Conservation (phyloP, 2,888 invertebrate species). For the Endomychus coccineus region DNA sequence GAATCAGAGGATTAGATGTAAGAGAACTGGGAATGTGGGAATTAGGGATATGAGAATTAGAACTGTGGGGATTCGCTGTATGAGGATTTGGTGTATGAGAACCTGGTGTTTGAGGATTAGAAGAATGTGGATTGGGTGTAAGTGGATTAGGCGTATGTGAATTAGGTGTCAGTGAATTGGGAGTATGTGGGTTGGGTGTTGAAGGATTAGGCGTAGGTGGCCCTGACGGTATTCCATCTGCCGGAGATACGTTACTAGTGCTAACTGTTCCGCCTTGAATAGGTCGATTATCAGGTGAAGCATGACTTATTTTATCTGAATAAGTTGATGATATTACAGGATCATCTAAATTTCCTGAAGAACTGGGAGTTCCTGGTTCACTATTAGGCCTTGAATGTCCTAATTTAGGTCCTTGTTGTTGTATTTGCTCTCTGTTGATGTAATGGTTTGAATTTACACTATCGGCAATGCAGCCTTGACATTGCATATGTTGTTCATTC, state of each 20-base stretch:
- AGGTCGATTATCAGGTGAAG: constrained; percentile 58
- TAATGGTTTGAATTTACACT: constrained; percentile 36
- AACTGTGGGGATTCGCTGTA: constrained; percentile 9
- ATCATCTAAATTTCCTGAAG: constrained; percentile 50
- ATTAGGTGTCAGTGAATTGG: constrained; percentile 12
- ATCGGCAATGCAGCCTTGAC: constrained; percentile 51
- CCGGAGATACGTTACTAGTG: constrained; percentile 71
- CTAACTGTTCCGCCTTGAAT: constrained; percentile 81
- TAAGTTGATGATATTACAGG: constrained; percentile 65
- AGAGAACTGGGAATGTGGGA: constrained; percentile 4
- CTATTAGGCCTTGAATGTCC: constrained; percentile 45
- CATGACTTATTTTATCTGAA: constrained; percentile 48
- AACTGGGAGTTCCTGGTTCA: constrained; percentile 50
- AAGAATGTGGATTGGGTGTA: constrained; percentile 36
- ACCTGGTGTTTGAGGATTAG: constrained; percentile 44
- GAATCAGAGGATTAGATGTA: constrained; percentile 2
- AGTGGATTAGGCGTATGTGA: constrained; percentile 3
- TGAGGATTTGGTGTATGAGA: constrained; percentile 5
- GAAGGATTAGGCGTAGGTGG: constrained; percentile 46
- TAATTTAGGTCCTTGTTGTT: constrained; percentile 10
- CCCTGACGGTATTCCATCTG: constrained; percentile 53
- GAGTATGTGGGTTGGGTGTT: constrained; percentile 13
- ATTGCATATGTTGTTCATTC: constrained; percentile 41
- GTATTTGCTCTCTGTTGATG: constrained; percentile 10
- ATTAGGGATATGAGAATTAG: constrained; percentile 21